Percentiles rank a stretch among this genome's conserved stretches.
Evolutionary conservation across 2,113 vertebrate species (phyloP).

Genomic region (Ophiodon elongatus): DNA sequence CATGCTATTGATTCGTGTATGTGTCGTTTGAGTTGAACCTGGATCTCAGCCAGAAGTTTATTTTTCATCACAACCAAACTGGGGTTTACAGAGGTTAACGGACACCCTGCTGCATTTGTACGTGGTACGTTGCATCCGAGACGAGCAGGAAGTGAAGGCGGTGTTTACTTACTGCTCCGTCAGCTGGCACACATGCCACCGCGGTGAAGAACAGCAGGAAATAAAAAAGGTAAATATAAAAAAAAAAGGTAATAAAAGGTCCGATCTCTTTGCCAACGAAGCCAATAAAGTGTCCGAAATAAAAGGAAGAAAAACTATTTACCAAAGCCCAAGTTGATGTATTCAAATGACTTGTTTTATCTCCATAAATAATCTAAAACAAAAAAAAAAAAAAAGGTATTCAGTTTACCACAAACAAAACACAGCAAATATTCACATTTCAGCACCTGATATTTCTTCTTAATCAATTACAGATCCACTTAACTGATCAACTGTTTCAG

Average conservation of each 20-base stretch:
- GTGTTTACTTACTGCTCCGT: slow-evolving; percentile 22
- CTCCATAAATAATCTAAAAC: too few species aligned
- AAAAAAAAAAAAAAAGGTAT: not conserved
- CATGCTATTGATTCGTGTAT: not conserved
- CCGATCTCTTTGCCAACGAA: not conserved
- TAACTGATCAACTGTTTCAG: not conserved
- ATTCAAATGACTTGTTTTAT: not conserved
- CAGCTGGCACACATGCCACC: not conserved
- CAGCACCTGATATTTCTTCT: not conserved
- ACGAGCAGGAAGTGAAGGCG: not conserved
- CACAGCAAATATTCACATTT: too few species aligned
- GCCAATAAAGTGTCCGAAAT: too few species aligned
- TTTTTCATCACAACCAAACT: too few species aligned
- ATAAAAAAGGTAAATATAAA: too few species aligned
- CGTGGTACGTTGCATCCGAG: not conserved
- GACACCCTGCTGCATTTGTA: not conserved
- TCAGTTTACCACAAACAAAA: too few species aligned
- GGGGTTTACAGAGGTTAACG: too few species aligned
- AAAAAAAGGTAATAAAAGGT: too few species aligned
- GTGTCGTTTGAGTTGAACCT: too few species aligned
- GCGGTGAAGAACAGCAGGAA: not conserved
- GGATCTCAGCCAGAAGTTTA: too few species aligned
- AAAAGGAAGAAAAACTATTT: not conserved
- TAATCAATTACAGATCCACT: not conserved
- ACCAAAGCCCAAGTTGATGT: not conserved